phyloP scores from a whole-genome alignment of 37 sponge, comb jelly and placozoan genomes.

The Axinella damicornis region DNA sequence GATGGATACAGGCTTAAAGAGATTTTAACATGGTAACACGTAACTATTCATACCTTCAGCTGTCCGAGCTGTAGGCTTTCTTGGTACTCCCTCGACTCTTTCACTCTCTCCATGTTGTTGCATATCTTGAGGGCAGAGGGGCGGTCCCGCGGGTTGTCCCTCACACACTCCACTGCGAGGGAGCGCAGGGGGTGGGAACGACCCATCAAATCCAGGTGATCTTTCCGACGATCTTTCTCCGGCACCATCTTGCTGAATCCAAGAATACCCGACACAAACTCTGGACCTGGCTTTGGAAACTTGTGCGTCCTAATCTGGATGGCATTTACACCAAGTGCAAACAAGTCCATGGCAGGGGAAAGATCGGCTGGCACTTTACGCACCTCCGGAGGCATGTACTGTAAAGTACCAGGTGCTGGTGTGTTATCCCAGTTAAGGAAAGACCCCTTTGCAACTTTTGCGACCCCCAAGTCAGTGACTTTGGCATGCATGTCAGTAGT shows the following conservation, averaged over 20 bases:
- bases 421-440: constrained; percentile 45
- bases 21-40: too few species aligned
- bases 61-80: constrained; percentile 26
- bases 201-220: constrained; percentile 45
- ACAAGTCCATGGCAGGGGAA: constrained; percentile 60
- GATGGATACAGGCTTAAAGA: too few species aligned
- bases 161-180: constrained; percentile 41
- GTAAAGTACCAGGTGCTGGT: constrained; percentile 56
- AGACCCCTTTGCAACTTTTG: constrained; percentile 50
- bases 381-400: constrained; percentile 65
- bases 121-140: constrained; percentile 45
- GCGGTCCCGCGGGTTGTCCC: constrained; percentile 27
- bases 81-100: constrained; percentile 1
- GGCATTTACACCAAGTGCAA: constrained; percentile 52
- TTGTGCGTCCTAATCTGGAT: constrained; percentile 49
- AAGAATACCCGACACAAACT: constrained; percentile 19
- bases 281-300: constrained; percentile 54
- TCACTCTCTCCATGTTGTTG: constrained; percentile 10
- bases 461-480: constrained; percentile 60
- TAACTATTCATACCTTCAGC: not conserved
- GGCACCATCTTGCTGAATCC: constrained; percentile 49
- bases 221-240: constrained; percentile 44
- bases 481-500: constrained; percentile 37
- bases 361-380: constrained; percentile 38
- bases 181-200: constrained; percentile 18